Evolutionary conservation across 2,797 vertebrate genomes (phyloP), one percentile per base, ranked within the genome.

Genomic region (Adelosebastes latens): DNA sequence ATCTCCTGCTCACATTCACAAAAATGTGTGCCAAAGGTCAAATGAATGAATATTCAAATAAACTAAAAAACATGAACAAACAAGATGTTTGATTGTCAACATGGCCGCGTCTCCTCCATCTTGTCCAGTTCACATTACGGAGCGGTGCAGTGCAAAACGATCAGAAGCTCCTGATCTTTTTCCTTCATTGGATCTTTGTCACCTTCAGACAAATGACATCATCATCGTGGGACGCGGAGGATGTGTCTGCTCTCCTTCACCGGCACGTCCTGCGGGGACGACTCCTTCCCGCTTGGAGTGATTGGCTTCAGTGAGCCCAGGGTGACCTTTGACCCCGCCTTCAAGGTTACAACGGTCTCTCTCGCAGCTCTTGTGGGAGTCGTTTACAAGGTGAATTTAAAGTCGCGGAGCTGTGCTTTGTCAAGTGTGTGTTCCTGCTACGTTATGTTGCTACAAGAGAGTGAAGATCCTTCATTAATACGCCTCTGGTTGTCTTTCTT

Each of bases 81-180:
- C 56, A 64, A 86, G 56, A 64, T 20, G 65, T 82, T 80, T 79
- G 72, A 75, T 68, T 71, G 88, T 87, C 82, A 71, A 77, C 72
- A 61, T 78, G 49, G 62, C 60, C 31, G 31, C 29, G 36, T 84
- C 68, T 79, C 68, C 11, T 78, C 60, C 69, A 32, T 66, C 27
- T 72, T 31, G 42, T 87, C 75, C 76, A 55, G 79, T 86, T 90
- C 88, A 89, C 89, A 82, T 89, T 85, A 75, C 67, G 78, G 80
- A 92, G 81, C 59, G 10, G 62, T 81, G 80, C 89, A 92, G 91
- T 93, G 92, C 93, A 94, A 94, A 86, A 72, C 2, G 63, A 83
- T 83, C 49, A 82, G 79, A 79, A 56, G 64, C 49, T 27, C 53
- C 25, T 71, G 60, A 79, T 59, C 58, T 65, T 20, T 27, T 80